Evolutionary conservation across 1,140 invertebrate species (phyloP), one percentile per base, ranked within the genome.

Genomic region (Brachionus angularis): DNA sequence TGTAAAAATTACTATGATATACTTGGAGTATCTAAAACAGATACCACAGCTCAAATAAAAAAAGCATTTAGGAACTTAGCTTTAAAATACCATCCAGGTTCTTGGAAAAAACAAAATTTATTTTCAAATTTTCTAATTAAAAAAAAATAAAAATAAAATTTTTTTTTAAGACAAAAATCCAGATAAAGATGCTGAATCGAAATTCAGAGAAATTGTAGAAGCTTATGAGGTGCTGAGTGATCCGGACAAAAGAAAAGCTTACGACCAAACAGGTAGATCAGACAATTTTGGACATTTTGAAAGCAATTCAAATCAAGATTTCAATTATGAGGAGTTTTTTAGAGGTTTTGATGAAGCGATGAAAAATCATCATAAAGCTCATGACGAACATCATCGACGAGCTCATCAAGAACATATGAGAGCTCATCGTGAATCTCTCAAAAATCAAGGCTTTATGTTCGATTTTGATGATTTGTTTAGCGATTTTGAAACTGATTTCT

Each of bases 31-130:
- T 74, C 84, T 23, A 91, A 89, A 84, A 87, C 85, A 76, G 93
- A 94, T 14, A 86, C 86, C 49, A 93, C 96, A 73, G 94, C 97
- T 12, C 29, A 31, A 27, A 71, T 71, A 39, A 71, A 71, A 53
- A 82, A 83, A 72, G 83, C 81, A 1, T 98, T 98, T 78, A 86
- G 93, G 72, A 97, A 97, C 84, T 85, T 98, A 10, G 94, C 94
- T 10, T 83, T 98, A 1, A 97, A 98, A 83, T 98, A 94, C 80
- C 96, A 99, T 79, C 94, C 94, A n/a, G 96, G 98, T 80, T 98
- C 98, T 98, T 80, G 98, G 98, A 78, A 96, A 96, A 82, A 84
- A 88, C n/a, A n/a, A n/a, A n/a, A n/a, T n/a, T n/a, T n/a, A n/a
- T n/a, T n/a, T n/a, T n/a, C n/a, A n/a, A n/a, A n/a, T n/a, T n/a